phyloP scores from a whole-genome alignment of 2,797 vertebrate species.

The Eulemur coronatus region DNA sequence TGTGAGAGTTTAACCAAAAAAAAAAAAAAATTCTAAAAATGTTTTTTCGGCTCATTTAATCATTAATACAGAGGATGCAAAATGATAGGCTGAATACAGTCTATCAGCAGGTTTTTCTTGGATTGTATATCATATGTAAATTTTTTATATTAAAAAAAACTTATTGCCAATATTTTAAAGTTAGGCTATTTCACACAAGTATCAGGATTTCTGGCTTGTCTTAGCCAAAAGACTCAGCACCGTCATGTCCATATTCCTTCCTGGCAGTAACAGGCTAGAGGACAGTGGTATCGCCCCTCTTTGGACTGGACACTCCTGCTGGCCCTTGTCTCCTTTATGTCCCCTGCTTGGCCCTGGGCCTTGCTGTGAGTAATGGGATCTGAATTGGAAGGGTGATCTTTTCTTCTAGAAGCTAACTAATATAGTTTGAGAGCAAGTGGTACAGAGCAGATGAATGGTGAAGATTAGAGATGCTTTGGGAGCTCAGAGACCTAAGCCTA shows the following conservation, averaged over 20 bases:
- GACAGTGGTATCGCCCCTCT: neutral
- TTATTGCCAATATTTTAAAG: neutral
- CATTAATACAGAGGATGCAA: neutral
- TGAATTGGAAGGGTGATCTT: neutral
- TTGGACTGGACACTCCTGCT: neutral
- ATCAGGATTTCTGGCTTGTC: neutral
- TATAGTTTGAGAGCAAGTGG: neutral
- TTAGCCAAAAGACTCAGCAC: neutral
- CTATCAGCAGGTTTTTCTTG: neutral
- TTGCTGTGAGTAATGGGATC: neutral
- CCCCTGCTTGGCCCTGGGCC: neutral
- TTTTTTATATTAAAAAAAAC: neutral
- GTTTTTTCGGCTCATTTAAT: neutral
- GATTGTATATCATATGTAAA: neutral
- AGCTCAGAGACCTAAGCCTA: neutral
- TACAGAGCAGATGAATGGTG: neutral
- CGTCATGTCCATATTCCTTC: neutral
- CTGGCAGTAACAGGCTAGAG: neutral
- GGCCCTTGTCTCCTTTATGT: neutral
- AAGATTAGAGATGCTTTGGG: neutral
- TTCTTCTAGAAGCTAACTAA: neutral
- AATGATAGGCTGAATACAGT: neutral
- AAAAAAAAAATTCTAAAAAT: neutral
- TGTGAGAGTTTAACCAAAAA: neutral
- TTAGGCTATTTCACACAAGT: neutral